Evolutionary conservation across 2,888 invertebrate species (phyloP).

Genomic region (Acanthoscelides obtectus): DNA sequence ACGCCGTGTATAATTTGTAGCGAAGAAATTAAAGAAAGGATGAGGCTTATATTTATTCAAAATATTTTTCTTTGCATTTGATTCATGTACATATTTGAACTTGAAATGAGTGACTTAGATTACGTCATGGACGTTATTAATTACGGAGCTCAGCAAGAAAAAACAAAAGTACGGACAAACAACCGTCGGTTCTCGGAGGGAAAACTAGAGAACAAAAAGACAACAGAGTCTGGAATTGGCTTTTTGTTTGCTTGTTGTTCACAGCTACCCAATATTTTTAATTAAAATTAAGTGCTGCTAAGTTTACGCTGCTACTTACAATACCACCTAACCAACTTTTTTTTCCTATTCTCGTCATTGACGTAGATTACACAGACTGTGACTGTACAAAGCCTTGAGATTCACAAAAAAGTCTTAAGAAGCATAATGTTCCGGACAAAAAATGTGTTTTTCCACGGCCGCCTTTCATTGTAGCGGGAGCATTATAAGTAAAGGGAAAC

Average conservation of each 20-base stretch:
- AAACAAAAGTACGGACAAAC: neutral
- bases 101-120: neutral
- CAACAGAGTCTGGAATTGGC: neutral
- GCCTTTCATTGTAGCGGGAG: too few species aligned
- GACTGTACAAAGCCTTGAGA: neutral
- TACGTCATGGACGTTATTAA: neutral
- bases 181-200: neutral
- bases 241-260: neutral
- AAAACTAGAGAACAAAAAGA: neutral
- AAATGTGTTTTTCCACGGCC: too few species aligned
- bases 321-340: neutral
- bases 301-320: neutral
- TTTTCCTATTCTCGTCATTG: neutral
- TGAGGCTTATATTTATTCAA: too few species aligned
- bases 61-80: too few species aligned
- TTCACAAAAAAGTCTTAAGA: too few species aligned
- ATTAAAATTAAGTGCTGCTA: neutral
- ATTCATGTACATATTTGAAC: neutral
- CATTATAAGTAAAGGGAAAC: too few species aligned
- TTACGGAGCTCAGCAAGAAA: neutral
- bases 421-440: too few species aligned
- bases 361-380: neutral
- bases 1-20: too few species aligned
- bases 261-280: neutral
- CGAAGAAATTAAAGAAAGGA: too few species aligned